Evolutionary conservation across 2,797 vertebrate genomes (phyloP).

Genomic region (Pantherophis alleghaniensis): DNA sequence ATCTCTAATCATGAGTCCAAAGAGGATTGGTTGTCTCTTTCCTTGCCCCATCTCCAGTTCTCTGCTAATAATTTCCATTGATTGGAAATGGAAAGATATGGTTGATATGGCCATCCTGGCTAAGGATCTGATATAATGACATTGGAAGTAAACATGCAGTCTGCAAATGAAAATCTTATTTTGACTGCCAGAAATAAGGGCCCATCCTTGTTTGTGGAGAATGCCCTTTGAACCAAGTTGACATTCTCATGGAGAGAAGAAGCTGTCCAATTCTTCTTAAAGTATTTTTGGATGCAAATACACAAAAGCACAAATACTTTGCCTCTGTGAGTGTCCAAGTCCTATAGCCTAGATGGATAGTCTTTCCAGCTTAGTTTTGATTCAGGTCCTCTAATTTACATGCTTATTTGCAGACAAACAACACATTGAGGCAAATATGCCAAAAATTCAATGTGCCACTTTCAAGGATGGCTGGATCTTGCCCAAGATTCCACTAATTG

Average conservation of each 20-base stretch:
- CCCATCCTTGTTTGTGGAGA: neutral
- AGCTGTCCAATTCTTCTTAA: accelerated
- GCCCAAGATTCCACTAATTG: constrained; percentile 69
- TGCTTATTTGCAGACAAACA: constrained; percentile 11
- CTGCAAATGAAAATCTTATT: neutral
- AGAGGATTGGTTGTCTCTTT: neutral
- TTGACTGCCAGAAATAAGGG: neutral
- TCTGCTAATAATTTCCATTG: neutral
- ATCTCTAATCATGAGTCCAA: neutral
- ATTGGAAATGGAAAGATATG: neutral
- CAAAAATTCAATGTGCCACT: constrained; percentile 42
- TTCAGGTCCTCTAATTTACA: constrained; percentile 18
- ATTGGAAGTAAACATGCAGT: neutral
- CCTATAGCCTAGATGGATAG: constrained; percentile 44
- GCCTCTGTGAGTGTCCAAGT: neutral
- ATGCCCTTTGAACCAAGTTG: accelerated
- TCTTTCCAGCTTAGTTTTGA: neutral
- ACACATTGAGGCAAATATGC: constrained; percentile 2
- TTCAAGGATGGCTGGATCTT: constrained; percentile 53
- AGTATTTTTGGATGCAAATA: constrained; percentile 37
- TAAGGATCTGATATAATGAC: neutral
- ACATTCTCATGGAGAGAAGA: neutral
- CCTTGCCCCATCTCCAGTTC: neutral
- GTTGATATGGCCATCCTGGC: neutral
- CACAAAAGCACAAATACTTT: neutral